Conservation (phyloP, 2,113 vertebrate genomes). For the Ondatra zibethicus region DNA sequence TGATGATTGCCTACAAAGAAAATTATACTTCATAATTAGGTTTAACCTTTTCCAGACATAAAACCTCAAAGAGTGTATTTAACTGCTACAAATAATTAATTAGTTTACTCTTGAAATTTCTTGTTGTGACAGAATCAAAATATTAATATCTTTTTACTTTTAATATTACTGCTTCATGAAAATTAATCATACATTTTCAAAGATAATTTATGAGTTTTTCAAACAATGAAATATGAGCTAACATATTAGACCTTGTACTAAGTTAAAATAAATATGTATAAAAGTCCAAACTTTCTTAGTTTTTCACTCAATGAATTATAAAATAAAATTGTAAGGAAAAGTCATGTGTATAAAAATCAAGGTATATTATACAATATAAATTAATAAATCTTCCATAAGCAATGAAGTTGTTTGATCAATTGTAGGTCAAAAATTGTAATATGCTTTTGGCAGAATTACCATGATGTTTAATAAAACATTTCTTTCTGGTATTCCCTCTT, state of each 20-base stretch:
- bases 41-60: background rate
- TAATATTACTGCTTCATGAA: background rate
- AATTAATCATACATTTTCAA: background rate
- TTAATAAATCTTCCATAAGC: background rate
- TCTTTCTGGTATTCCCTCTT: background rate
- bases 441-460: slow-evolving; percentile 36
- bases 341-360: background rate
- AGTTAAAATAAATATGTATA: background rate
- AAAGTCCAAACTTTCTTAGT: background rate
- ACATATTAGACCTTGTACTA: background rate
- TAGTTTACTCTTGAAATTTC: background rate
- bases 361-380: background rate
- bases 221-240: background rate
- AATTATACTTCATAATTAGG: background rate
- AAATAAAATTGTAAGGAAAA: slow-evolving; percentile 12
- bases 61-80: background rate
- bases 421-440: background rate
- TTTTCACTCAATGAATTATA: background rate
- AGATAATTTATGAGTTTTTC: background rate
- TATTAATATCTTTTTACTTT: background rate
- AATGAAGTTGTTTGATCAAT: background rate
- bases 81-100: background rate
- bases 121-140: background rate
- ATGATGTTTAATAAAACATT: background rate
- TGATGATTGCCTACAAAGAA: background rate